Conservation (phyloP, 2,113 vertebrate genomes). For the Dendrocopos noguchii region DNA sequence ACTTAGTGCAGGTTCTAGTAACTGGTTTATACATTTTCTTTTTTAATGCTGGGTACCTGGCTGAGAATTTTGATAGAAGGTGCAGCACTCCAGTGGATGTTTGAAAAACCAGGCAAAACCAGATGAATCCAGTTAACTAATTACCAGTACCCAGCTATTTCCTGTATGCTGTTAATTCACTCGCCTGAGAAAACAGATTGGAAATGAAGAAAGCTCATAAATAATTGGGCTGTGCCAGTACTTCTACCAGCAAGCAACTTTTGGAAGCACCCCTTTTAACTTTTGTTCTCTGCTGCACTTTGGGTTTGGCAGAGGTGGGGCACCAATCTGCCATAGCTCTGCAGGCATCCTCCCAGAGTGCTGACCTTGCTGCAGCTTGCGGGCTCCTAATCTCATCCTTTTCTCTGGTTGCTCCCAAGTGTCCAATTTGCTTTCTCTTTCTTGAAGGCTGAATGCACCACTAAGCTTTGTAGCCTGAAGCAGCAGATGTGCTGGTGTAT, state of each 20-base stretch:
- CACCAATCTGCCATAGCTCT: neutral
- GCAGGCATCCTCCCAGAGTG: neutral
- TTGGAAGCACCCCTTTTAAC: neutral
- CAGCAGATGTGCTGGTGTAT: neutral
- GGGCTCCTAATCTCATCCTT: neutral
- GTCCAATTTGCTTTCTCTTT: neutral
- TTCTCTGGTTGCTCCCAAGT: neutral
- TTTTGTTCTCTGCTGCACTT: neutral
- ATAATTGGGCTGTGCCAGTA: neutral
- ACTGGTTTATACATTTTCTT: conserved; percentile 37
- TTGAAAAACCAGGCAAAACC: conserved; percentile 10
- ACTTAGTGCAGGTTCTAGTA: conserved; percentile 17
- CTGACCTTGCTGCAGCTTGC: fast-evolving
- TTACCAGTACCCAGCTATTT: conserved; percentile 29
- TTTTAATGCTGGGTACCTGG: conserved; percentile 31
- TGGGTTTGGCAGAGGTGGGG: neutral
- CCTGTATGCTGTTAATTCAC: neutral
- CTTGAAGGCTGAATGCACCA: neutral
- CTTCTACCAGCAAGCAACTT: neutral
- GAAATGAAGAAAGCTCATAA: neutral
- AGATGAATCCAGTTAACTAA: neutral
- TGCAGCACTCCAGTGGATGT: neutral
- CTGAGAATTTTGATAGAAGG: neutral
- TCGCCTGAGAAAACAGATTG: neutral
- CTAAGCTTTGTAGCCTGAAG: neutral